Percentiles rank a stretch among this genome's conserved stretches.
Conservation (phyloP, 2,888 invertebrate genomes). For the Torymus tubicola region DNA sequence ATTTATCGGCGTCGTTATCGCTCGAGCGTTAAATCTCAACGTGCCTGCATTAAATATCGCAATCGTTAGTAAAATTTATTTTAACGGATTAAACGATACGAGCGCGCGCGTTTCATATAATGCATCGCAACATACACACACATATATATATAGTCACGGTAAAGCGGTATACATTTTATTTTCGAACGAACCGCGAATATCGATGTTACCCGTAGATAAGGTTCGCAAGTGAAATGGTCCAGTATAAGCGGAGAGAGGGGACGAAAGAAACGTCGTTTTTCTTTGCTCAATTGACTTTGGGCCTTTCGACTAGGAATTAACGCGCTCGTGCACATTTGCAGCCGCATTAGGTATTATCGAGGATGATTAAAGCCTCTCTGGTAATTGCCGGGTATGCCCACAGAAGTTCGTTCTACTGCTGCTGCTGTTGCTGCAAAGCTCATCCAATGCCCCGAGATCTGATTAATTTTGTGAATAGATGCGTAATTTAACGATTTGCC, state of each 20-base stretch:
- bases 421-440: neutral
- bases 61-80: slow-evolving; percentile 58
- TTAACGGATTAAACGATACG: slow-evolving; percentile 46
- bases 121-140: too few relatives aligned
- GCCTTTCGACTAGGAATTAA: neutral
- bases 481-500: slow-evolving; percentile 21
- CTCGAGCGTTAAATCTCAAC: slow-evolving; percentile 55
- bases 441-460: neutral
- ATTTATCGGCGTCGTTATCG: slow-evolving; percentile 59
- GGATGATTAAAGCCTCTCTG: slow-evolving; percentile 10
- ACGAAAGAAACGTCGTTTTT: neutral
- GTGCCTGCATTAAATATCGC: slow-evolving; percentile 59
- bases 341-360: neutral
- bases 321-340: too few relatives aligned
- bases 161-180: too few relatives aligned
- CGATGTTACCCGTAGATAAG: too few relatives aligned
- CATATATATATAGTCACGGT: too few relatives aligned
- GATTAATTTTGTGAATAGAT: slow-evolving; percentile 24
- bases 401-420: too few relatives aligned
- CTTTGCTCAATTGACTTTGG: neutral
- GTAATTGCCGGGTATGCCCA: neutral
- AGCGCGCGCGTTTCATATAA: neutral
- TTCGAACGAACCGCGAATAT: too few relatives aligned
- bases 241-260: neutral
- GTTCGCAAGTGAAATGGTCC: too few relatives aligned